Base-by-base conservation (phyloP, 2,888 invertebrate genomes). In the Callosobruchus maculatus region DNA sequence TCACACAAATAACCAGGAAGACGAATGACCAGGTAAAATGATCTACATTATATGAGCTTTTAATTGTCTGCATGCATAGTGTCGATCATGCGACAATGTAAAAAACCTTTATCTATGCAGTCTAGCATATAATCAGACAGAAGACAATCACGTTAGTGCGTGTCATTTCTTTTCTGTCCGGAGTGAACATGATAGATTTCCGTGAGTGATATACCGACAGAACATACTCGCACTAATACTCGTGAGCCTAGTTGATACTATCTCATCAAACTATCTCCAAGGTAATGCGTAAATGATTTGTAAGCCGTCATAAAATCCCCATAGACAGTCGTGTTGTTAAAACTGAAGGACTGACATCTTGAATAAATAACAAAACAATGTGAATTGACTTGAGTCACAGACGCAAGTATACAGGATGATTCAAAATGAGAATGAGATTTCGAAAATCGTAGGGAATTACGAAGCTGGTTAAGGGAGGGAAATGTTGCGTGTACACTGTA, bases 81-180 rank as follows among this genome's bases (percentile, higher is more conserved):
- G 7, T 13, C 13, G 18, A 13, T 49, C 71, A 22, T 69, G 22
- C 5, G 49, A 31, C 49, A 18, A 13, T 49, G 18, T 49, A 18
- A 49, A 49, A 49, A 49, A 49, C 49, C 18, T 49, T 49, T 49
- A 49, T 49, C 13, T 49, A 18, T 49, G 13, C 49, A 49, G 49
- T 49, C 49, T 13, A 49, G 13, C 49, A 18, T 49, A 49, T 13
- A 49, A 49, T 49, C 49, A 49, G 18, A 7, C 22, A 70, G 76
- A 78, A 80, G 79, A 79, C 79, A 80, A 80, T 79, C 80, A 80
- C 78, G 78, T 79, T 49, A 49, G 77, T 80, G 80, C 80, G 80
- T 79, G 80, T 78, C 77, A 67, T 70, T 78, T 76, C 77, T 77
- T 78, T 74, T 73, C 75, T 18, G 74, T 77, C 76, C 76, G 74